Percentiles rank a stretch among this genome's conserved stretches.
These are phyloP conservation scores for Peromyscus californicus DNA, from an alignment of 2,113 vertebrate genomes.

Conservation along the genomic window DNA sequence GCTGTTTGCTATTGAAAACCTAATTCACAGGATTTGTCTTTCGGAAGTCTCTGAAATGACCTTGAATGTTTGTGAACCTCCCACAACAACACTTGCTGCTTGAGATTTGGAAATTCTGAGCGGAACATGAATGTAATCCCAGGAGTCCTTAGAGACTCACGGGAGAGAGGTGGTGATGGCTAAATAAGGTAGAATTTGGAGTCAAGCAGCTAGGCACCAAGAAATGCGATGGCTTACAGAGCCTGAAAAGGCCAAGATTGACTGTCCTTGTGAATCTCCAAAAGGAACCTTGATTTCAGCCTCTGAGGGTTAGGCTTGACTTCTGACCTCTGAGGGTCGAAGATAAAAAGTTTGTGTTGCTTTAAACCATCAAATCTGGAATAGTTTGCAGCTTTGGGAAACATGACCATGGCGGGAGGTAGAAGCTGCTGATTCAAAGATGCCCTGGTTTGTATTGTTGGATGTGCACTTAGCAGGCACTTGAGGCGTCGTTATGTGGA, in stretches of 20 bases:
- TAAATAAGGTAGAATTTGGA: neutral
- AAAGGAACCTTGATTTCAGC: neutral
- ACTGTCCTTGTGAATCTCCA: neutral
- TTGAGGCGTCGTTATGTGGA: rapidly evolving
- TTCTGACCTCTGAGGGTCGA: neutral
- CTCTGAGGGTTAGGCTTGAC: neutral
- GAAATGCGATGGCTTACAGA: rapidly evolving
- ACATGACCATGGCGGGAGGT: rapidly evolving
- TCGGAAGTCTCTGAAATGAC: neutral
- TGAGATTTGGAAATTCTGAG: no score
- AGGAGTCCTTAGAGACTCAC: rapidly evolving
- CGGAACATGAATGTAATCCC: rapidly evolving
- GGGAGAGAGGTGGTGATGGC: rapidly evolving
- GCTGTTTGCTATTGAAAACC: neutral
- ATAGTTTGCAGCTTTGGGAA: neutral
- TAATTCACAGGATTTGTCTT: neutral
- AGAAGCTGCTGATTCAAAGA: neutral
- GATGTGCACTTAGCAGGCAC: rapidly evolving
- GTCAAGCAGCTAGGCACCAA: neutral
- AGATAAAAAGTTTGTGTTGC: neutral
- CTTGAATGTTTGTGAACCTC: neutral
- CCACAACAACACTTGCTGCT: rapidly evolving
- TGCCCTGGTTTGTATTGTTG: rapidly evolving
- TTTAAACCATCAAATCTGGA: neutral
- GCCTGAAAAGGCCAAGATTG: neutral